A percentile compares a stretch with the other conserved stretches of the same genome.
These are phyloP conservation scores for Drosophila guanche DNA, from an alignment of 1,140 invertebrate species.

Conservation along the genomic window DNA sequence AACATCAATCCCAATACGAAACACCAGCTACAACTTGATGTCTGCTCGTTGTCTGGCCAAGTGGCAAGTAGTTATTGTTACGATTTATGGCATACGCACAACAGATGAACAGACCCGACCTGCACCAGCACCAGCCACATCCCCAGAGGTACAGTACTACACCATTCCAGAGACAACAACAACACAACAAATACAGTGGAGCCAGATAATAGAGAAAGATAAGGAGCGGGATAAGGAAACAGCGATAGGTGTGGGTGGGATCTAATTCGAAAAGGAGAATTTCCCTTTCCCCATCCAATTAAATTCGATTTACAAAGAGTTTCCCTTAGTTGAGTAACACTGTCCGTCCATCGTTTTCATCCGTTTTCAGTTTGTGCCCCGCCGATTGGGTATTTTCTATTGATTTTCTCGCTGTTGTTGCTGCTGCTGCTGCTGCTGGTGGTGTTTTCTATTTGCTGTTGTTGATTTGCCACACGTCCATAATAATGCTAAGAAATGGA, in stretches of 20 bases:
- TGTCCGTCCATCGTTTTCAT: slow-evolving; percentile 13
- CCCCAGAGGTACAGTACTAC: no score
- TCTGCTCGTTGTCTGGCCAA: slow-evolving; percentile 67
- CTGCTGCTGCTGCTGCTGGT: slow-evolving; percentile 6
- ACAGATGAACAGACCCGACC: slow-evolving; percentile 40
- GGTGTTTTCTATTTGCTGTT: slow-evolving; percentile 71
- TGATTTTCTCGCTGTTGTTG: slow-evolving; percentile 55
- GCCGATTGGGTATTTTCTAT: slow-evolving; percentile 59
- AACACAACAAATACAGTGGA: slow-evolving; percentile 6
- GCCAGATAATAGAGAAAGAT: neutral
- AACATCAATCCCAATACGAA: slow-evolving; percentile 2
- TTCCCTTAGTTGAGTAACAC: neutral
- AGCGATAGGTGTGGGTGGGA: neutral
- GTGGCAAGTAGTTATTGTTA: slow-evolving; percentile 74
- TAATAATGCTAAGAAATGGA: slow-evolving; percentile 76
- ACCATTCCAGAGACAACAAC: neutral
- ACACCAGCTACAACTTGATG: slow-evolving; percentile 30
- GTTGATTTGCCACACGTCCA: slow-evolving; percentile 65
- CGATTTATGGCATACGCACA: slow-evolving; percentile 80
- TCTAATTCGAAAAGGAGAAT: no score
- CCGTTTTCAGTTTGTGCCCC: slow-evolving; percentile 21
- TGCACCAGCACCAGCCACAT: neutral
- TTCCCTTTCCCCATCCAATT: neutral
- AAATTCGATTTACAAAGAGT: no score
- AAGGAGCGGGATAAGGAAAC: slow-evolving; percentile 3